Percentiles rank a stretch among this genome's conserved stretches.
Conservation (phyloP, 2,113 vertebrate genomes). For the Danio rerio region DNA sequence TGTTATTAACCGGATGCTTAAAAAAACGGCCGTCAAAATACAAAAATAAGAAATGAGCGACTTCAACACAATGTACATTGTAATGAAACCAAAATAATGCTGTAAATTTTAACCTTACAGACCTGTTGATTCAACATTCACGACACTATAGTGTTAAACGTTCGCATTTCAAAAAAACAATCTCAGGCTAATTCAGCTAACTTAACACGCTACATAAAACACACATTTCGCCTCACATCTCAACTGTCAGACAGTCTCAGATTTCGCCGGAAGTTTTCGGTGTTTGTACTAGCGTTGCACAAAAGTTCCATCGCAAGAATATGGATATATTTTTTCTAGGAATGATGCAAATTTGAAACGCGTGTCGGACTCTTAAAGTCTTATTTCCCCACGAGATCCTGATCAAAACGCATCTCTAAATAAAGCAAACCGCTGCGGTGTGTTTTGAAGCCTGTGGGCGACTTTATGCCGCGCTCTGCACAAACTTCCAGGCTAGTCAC, state of each 20-base stretch:
- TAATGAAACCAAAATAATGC: background rate
- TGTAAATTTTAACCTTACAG: background rate
- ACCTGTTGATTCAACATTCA: background rate
- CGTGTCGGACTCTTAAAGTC: background rate
- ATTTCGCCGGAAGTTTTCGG: background rate
- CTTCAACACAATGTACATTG: background rate
- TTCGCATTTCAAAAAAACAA: background rate
- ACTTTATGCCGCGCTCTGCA: constrained; percentile 59
- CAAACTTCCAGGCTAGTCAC: constrained; percentile 75
- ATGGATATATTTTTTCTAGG: background rate
- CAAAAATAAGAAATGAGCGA: background rate
- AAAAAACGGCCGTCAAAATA: constrained; percentile 23
- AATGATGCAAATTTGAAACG: background rate
- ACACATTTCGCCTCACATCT: background rate
- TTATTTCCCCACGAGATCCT: constrained; percentile 2
- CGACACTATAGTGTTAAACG: background rate
- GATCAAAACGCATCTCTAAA: constrained; percentile 6
- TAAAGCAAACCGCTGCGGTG: background rate
- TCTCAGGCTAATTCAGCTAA: background rate
- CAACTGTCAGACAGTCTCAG: background rate
- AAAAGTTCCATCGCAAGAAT: background rate
- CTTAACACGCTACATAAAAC: constrained; percentile 21
- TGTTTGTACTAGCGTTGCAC: background rate
- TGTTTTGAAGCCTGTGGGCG: constrained; percentile 64
- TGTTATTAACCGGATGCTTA: constrained; percentile 37